Conservation (phyloP, 2,797 vertebrate species). For the Sarcophilus harrisii region DNA sequence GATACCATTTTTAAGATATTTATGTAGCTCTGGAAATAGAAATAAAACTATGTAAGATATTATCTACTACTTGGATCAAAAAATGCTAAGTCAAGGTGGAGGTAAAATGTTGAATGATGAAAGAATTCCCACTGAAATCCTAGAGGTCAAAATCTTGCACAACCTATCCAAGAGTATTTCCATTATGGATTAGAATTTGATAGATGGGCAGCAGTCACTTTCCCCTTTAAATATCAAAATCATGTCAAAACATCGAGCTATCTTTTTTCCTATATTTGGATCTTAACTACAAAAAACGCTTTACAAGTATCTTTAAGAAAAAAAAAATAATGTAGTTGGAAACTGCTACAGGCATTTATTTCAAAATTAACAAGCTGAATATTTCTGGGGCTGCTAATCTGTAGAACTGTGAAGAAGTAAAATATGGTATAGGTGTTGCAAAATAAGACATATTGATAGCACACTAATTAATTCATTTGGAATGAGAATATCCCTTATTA, state of each 20-base stretch:
- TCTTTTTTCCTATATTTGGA: not conserved
- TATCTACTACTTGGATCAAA: not conserved
- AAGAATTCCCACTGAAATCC: not conserved
- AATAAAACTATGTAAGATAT: not conserved
- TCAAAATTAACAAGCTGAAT: not conserved
- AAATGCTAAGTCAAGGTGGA: not conserved
- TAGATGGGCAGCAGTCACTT: not conserved
- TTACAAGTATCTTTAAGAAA: slow-evolving; percentile 22
- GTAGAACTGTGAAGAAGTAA: not conserved
- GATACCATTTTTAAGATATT: not conserved
- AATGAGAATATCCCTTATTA: slow-evolving; percentile 2
- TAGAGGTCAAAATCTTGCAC: not conserved
- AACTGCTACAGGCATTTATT: not conserved
- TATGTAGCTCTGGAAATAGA: not conserved
- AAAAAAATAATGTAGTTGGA: slow-evolving; percentile 18
- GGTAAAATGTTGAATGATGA: not conserved
- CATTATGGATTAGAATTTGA: not conserved
- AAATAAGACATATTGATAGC: slow-evolving; percentile 14
- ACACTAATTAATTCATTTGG: not conserved
- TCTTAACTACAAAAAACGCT: not conserved
- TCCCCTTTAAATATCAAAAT: not conserved
- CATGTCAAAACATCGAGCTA: not conserved
- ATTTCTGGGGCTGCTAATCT: slow-evolving; percentile 7
- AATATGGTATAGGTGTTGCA: not conserved
- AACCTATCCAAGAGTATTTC: not conserved